Evolutionary conservation across 1,140 invertebrate genomes (phyloP).

Genomic region (Spodoptera litura): DNA sequence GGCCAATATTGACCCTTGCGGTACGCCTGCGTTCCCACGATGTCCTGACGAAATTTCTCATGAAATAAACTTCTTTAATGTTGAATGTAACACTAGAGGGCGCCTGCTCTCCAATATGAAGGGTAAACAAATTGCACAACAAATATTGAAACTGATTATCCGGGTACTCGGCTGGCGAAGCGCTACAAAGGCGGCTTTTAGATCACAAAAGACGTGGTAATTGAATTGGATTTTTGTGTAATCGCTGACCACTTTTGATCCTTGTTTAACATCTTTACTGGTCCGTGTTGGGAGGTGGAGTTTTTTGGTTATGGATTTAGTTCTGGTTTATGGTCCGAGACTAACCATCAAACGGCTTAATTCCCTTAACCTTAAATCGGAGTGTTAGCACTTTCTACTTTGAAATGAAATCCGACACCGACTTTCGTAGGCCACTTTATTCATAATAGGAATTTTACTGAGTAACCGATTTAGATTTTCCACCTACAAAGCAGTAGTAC

Average conservation of each 20-base stretch:
- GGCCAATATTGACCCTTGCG: slow-evolving; percentile 78
- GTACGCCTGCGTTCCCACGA: slow-evolving; percentile 76
- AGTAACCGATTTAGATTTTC: slow-evolving; percentile 2
- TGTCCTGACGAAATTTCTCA: slow-evolving; percentile 77
- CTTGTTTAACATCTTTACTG: slow-evolving; percentile 67
- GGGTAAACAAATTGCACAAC: slow-evolving; percentile 76
- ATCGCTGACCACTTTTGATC: slow-evolving; percentile 68
- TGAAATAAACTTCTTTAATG: slow-evolving; percentile 61
- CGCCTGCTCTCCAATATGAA: slow-evolving; percentile 70
- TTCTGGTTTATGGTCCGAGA: slow-evolving; percentile 11
- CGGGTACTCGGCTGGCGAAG: slow-evolving; percentile 56
- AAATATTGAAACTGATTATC: slow-evolving; percentile 80
- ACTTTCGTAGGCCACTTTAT: background rate
- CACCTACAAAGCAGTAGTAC: background rate
- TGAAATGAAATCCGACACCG: background rate
- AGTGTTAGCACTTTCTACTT: slow-evolving; percentile 33
- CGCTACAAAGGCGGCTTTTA: slow-evolving; percentile 79
- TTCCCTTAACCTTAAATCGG: slow-evolving; percentile 29
- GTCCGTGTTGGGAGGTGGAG: slow-evolving; percentile 47
- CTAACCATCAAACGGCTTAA: slow-evolving; percentile 26
- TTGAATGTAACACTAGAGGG: slow-evolving; percentile 71
- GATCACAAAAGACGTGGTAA: slow-evolving; percentile 77
- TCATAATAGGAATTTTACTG: background rate
- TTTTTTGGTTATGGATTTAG: slow-evolving; percentile 30
- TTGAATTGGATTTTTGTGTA: slow-evolving; percentile 75